Conservation (phyloP, 2,888 invertebrate genomes). For the Pseudanteris insignis region DNA sequence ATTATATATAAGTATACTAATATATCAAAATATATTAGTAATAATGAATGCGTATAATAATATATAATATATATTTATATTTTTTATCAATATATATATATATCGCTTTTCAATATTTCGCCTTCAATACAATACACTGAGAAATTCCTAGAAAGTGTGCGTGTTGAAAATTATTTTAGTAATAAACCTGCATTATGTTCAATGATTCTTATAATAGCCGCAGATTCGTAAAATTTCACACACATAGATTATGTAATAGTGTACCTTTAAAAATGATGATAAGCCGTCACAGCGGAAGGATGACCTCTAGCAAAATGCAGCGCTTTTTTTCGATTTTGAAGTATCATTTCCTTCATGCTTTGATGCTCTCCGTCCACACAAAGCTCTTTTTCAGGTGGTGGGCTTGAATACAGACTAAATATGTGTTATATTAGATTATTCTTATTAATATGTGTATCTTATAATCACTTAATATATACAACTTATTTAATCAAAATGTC, state of each 20-base stretch:
- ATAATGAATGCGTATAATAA: no score
- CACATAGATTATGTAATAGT: constrained; percentile 4
- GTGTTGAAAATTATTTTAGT: not conserved
- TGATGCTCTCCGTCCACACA: constrained; percentile 74
- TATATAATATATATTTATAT: no score
- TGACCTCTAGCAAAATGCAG: constrained; percentile 73
- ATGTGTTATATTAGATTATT: constrained; percentile 49
- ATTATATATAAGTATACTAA: no score
- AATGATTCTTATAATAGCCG: no score
- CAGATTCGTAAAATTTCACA: constrained; percentile 7
- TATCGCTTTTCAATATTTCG: constrained; percentile 48
- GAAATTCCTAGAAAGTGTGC: constrained; percentile 8
- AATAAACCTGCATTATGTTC: no score
- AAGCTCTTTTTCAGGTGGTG: constrained; percentile 67
- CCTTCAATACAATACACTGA: constrained; percentile 27
- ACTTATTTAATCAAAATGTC: not conserved
- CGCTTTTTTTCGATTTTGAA: constrained; percentile 77
- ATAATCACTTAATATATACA: no score
- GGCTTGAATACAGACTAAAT: constrained; percentile 64
- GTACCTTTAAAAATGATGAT: constrained; percentile 66
- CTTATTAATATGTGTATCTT: not conserved
- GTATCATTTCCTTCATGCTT: constrained; percentile 86
- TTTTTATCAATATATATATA: no score
- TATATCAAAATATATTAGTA: no score
- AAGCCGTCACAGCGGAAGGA: constrained; percentile 62